Evolutionary conservation across 2,113 vertebrate species (phyloP).

Genomic region (Proterorhinus semilunaris): DNA sequence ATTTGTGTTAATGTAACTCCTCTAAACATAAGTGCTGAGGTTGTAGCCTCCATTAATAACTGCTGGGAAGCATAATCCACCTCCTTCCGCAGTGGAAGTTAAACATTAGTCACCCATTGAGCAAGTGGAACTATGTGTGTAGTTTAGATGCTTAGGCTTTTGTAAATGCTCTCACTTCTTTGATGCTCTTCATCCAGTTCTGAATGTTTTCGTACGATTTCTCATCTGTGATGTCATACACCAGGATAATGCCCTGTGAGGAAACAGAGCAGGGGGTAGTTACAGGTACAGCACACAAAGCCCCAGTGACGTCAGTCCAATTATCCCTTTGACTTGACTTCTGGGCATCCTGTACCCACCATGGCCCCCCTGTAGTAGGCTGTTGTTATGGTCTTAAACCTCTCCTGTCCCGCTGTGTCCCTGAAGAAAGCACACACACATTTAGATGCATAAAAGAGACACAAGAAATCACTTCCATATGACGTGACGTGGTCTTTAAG

Average conservation of each 20-base stretch:
- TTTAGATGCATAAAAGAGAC: neutral
- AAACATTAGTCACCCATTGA: too few species aligned
- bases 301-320: slow-evolving; percentile 30
- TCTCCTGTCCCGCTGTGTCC: slow-evolving; percentile 95
- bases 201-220: slow-evolving; percentile 96
- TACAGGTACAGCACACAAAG: slow-evolving; percentile 29
- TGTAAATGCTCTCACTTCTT: slow-evolving; percentile 67
- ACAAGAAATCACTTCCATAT: neutral
- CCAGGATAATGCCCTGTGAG: slow-evolving; percentile 88
- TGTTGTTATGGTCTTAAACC: slow-evolving; percentile 96
- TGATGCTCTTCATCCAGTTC: slow-evolving; percentile 98
- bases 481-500: slow-evolving; percentile 21
- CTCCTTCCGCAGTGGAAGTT: neutral
- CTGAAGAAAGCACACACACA: slow-evolving; percentile 61
- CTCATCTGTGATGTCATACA: slow-evolving; percentile 93
- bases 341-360: slow-evolving; percentile 71
- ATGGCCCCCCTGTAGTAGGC: slow-evolving; percentile 97
- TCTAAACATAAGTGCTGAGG: too few species aligned
- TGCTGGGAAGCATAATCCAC: neutral
- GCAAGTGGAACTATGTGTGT: neutral
- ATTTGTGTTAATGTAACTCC: too few species aligned
- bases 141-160: neutral
- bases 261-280: slow-evolving; percentile 7
- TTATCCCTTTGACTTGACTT: slow-evolving; percentile 29
- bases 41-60: neutral